Conservation (phyloP, 2,888 invertebrate genomes). For the Sipha maydis region DNA sequence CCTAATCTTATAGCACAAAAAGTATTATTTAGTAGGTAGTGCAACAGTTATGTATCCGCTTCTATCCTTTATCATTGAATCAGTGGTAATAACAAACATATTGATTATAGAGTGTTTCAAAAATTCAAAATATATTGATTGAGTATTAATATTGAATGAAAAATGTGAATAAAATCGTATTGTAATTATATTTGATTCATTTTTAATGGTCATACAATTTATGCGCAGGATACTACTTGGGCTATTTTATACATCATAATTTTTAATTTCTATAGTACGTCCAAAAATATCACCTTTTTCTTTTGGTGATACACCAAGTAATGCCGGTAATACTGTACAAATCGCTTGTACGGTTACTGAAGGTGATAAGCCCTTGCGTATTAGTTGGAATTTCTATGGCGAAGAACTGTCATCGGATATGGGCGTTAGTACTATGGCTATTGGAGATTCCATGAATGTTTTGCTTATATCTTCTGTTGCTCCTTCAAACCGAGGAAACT, state of each 20-base stretch:
- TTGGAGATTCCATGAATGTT: conserved; percentile 75
- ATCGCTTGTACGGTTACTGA: conserved; percentile 66
- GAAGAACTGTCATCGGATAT: conserved; percentile 65
- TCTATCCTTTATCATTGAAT: conserved; percentile 4
- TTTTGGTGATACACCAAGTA: conserved; percentile 67
- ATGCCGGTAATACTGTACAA: conserved; percentile 67
- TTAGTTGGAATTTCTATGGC: conserved; percentile 73
- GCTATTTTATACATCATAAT: conserved; percentile 28
- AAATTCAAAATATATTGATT: not conserved
- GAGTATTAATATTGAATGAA: not conserved
- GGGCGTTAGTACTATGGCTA: conserved; percentile 65
- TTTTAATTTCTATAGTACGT: conserved; percentile 65
- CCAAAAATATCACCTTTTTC: conserved; percentile 68
- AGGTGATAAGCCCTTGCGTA: conserved; percentile 69
- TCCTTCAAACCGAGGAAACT: conserved; percentile 73
- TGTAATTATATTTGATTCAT: not conserved
- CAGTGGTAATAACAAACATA: not conserved
- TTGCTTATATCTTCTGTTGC: conserved; percentile 74
- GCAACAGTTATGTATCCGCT: conserved; percentile 19
- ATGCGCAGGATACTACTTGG: not conserved
- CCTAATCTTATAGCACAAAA: conserved; percentile 18
- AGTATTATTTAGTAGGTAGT: conserved; percentile 7
- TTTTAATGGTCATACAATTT: not conserved
- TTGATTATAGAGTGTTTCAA: not conserved
- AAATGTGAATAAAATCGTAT: not conserved